A percentile compares a stretch with the other conserved stretches of the same genome.
Conservation (phyloP, 2,888 invertebrate genomes). For the Gisinianus flammeolus region DNA sequence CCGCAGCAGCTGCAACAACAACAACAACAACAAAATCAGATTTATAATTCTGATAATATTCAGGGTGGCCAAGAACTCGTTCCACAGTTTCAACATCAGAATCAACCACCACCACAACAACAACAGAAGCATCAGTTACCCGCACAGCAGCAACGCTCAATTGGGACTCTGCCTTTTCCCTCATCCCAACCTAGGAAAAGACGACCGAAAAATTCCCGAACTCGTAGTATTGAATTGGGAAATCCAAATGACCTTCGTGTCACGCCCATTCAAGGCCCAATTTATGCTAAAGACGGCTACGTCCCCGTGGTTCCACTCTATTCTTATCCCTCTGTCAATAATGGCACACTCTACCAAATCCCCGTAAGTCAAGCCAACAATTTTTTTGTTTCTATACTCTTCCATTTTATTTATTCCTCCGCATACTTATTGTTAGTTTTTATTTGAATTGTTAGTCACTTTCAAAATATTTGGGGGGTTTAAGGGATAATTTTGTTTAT, state of each 20-base stretch:
- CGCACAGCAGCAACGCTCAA: neutral
- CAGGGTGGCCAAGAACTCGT: neutral
- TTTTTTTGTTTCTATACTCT: neutral
- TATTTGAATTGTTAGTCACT: too few species aligned
- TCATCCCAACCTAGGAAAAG: conserved; percentile 39
- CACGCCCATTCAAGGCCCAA: conserved; percentile 87
- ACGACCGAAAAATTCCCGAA: conserved; percentile 42
- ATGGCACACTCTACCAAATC: conserved; percentile 86
- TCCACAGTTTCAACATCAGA: neutral
- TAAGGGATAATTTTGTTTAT: too few species aligned
- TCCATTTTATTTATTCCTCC: conserved; percentile 6
- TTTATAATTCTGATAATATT: neutral
- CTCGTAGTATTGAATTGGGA: conserved; percentile 36
- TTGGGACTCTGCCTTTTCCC: conserved; percentile 8
- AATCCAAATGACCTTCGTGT: conserved; percentile 64
- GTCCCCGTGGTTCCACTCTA: conserved; percentile 87
- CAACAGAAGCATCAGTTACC: conserved; percentile 30
- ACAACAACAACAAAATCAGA: conserved; percentile 17
- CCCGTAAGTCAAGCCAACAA: conserved; percentile 72
- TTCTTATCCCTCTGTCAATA: conserved; percentile 81
- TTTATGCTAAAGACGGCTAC: conserved; percentile 80
- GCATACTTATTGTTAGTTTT: too few species aligned
- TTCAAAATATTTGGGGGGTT: too few species aligned
- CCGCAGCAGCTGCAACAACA: conserved; percentile 21
- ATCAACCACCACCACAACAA: neutral